Conservation (phyloP, 2,797 vertebrate species). For the Peromyscus aztecus region DNA sequence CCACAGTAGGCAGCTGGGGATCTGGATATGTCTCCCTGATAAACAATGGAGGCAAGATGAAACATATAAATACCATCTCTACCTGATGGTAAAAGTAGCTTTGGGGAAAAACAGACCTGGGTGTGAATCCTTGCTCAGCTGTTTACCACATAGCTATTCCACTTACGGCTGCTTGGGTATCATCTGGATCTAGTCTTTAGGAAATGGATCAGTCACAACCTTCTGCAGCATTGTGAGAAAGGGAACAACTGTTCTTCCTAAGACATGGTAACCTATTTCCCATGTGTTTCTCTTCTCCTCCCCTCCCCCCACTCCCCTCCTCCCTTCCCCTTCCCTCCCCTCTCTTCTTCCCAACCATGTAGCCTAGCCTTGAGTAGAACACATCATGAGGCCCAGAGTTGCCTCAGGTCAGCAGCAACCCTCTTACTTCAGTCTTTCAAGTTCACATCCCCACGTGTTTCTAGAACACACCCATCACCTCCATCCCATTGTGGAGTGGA, state of each 20-base stretch:
- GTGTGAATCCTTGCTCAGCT: not conserved
- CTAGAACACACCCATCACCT: not conserved
- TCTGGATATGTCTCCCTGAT: not conserved
- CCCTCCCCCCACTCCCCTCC: fast-evolving
- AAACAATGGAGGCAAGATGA: not conserved
- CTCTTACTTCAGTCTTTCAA: not conserved
- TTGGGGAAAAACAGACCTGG: not conserved
- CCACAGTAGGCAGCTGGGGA: not conserved
- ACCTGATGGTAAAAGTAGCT: not conserved
- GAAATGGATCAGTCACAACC: not conserved
- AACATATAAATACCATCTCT: not conserved
- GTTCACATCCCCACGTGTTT: not conserved
- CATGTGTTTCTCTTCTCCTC: not conserved
- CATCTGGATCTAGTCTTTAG: not conserved
- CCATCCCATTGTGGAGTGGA: not conserved
- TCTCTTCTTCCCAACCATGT: not conserved
- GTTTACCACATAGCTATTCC: not conserved
- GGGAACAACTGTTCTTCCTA: not conserved
- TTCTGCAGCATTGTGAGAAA: not conserved
- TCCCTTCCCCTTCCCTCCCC: fast-evolving
- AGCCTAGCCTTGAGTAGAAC: not conserved
- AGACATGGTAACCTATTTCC: not conserved
- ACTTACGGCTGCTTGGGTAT: too few relatives aligned
- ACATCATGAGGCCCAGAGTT: not conserved
- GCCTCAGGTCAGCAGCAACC: not conserved